Conservation (phyloP, 2,113 vertebrate genomes). For the Mungos mungo region DNA sequence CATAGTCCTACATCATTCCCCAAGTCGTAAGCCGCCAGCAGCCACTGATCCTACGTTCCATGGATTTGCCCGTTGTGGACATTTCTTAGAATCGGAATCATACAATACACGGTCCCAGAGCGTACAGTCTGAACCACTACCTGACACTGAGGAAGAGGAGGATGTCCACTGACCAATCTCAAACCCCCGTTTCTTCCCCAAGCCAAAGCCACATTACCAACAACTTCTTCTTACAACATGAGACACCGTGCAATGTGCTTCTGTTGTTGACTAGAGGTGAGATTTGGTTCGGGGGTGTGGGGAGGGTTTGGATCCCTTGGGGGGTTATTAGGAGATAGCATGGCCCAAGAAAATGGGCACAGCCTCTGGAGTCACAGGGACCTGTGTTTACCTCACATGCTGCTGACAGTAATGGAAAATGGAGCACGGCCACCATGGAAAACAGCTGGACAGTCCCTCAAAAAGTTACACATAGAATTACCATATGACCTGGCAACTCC, state of each 20-base stretch:
- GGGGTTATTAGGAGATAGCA: neutral
- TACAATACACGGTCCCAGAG: neutral
- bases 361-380: neutral
- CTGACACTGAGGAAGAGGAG: neutral
- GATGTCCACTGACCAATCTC: neutral
- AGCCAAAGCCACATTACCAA: conserved; percentile 44
- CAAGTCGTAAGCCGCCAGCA: neutral
- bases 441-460: neutral
- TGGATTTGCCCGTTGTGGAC: neutral
- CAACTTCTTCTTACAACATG: neutral
- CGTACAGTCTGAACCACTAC: neutral
- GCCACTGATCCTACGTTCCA: neutral
- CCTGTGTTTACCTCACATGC: neutral
- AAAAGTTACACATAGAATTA: neutral
- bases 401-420: neutral
- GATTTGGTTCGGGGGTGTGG: neutral
- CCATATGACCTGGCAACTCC: neutral
- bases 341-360: conserved; percentile 25
- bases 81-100: neutral
- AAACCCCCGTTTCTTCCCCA: conserved; percentile 19
- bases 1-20: neutral
- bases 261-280: conserved; percentile 5
- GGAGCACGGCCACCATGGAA: neutral
- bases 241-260: neutral
- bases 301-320: neutral